Conservation (phyloP, 2,113 vertebrate species). For the Triplophysa siluroides region DNA sequence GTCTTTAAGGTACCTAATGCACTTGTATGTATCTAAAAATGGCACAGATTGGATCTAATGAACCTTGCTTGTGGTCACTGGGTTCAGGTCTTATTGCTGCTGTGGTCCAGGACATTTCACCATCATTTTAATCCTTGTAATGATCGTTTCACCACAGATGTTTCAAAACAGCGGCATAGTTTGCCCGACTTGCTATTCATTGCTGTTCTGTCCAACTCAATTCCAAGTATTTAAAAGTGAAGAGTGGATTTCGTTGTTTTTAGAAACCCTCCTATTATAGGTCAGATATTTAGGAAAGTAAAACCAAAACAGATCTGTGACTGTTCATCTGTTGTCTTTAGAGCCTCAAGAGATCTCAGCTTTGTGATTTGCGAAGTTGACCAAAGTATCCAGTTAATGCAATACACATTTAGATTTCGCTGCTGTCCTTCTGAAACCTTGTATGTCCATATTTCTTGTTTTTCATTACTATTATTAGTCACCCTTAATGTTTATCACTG, state of each 20-base stretch:
- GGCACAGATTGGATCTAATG: constrained; percentile 23
- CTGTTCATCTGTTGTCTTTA: too few relatives aligned
- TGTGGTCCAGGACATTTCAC: constrained; percentile 19
- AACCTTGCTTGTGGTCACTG: constrained; percentile 29
- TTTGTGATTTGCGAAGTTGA: background rate
- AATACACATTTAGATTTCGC: too few relatives aligned
- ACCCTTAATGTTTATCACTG: too few relatives aligned
- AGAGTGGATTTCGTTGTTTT: background rate
- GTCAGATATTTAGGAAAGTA: background rate
- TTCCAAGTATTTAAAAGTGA: constrained; percentile 19
- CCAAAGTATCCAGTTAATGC: background rate
- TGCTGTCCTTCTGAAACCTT: too few relatives aligned
- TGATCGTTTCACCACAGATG: constrained; percentile 29
- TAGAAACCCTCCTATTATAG: background rate
- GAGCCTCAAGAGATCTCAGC: background rate
- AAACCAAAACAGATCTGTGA: too few relatives aligned
- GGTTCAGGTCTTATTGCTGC: constrained; percentile 30
- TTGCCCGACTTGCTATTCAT: constrained; percentile 10
- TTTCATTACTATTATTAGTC: too few relatives aligned
- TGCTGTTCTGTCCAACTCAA: background rate
- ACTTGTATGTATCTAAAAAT: constrained; percentile 8
- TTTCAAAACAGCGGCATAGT: constrained; percentile 17
- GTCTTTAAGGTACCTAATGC: background rate
- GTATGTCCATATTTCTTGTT: too few relatives aligned
- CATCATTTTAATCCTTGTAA: constrained; percentile 34